Base-by-base conservation (phyloP, 37 sponge, comb jelly and placozoan species). In the Theonella swinhoei region DNA sequence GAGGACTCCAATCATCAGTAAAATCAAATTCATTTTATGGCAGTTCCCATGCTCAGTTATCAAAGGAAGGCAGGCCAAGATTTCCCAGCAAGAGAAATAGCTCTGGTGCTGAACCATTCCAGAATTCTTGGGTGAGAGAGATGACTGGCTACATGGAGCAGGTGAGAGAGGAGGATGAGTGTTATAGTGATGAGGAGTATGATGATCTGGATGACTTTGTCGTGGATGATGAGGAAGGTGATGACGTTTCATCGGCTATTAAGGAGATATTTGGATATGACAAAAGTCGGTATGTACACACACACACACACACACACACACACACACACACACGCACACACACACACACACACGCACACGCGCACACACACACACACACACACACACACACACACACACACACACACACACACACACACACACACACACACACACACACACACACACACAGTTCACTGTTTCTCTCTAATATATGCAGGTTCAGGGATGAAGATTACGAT, bases 251-350 rank as follows among this genome's bases (percentile, higher is more conserved):
- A 28, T 68, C 83, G 65, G 80, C 83, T 54, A 93, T 93, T 28
- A 72, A 80, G 33, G 72, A 89, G 38, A 83, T 93, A 35, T 93
- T 93, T 83, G 84, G 94, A 39, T 89, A 89, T 68, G 90, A 93
- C 68, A 74, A 63, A 29, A 79, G 70, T 34, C 85, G 43, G 90
- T 88, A 54, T 70, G 86, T 84, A 14, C n/a, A n/a, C n/a, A n/a
- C n/a, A n/a, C n/a, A n/a, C n/a, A n/a, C n/a, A n/a, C n/a, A n/a
- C n/a, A n/a, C n/a, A n/a, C n/a, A n/a, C n/a, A n/a, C n/a, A n/a
- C n/a, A n/a, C n/a, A n/a, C n/a, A n/a, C n/a, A n/a, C n/a, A n/a
- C n/a, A n/a, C n/a, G n/a, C n/a, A n/a, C n/a, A n/a, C n/a, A n/a
- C n/a, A n/a, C n/a, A n/a, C n/a, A n/a, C n/a, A n/a, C n/a, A n/a